These are phyloP conservation scores for Heliconius hortense DNA, from an alignment of 2,888 invertebrate species.

Conservation along the genomic window DNA sequence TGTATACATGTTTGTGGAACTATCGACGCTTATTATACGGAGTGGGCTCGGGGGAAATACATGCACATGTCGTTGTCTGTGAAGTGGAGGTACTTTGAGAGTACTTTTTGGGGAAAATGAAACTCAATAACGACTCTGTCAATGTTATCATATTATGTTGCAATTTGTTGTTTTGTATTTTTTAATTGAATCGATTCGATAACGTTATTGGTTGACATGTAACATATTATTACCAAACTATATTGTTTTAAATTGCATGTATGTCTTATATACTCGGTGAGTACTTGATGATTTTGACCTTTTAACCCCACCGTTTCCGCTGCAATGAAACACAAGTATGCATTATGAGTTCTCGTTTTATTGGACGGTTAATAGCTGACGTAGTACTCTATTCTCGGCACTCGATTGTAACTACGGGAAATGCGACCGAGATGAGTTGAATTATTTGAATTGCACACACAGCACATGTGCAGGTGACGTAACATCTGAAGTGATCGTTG, in stretches of 20 bases:
- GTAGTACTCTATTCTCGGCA: conserved; percentile 31
- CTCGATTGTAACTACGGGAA: conserved; percentile 46
- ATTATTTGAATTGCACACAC: conserved; percentile 50
- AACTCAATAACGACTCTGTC: background rate
- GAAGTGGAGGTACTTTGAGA: background rate
- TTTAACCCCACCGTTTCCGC: conserved; percentile 42
- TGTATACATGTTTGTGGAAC: conserved; percentile 11
- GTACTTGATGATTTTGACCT: conserved; percentile 54
- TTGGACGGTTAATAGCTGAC: conserved; percentile 31
- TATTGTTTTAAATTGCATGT: conserved; percentile 9
- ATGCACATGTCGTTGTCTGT: background rate
- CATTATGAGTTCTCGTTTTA: conserved; percentile 31
- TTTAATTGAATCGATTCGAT: background rate
- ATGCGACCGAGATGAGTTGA: conserved; percentile 56
- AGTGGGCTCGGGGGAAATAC: conserved; percentile 1
- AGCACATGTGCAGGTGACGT: conserved; percentile 10
- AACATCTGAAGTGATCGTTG: conserved; percentile 30
- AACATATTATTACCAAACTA: background rate
- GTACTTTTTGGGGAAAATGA: background rate
- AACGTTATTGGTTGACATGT: background rate
- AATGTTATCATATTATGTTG: background rate
- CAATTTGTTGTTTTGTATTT: background rate
- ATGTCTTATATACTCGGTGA: conserved; percentile 17
- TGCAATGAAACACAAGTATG: conserved; percentile 45
- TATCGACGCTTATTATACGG: conserved; percentile 9